Evolutionary conservation across 2,797 vertebrate genomes (phyloP).

Genomic region (Thripadectes ignobilis): DNA sequence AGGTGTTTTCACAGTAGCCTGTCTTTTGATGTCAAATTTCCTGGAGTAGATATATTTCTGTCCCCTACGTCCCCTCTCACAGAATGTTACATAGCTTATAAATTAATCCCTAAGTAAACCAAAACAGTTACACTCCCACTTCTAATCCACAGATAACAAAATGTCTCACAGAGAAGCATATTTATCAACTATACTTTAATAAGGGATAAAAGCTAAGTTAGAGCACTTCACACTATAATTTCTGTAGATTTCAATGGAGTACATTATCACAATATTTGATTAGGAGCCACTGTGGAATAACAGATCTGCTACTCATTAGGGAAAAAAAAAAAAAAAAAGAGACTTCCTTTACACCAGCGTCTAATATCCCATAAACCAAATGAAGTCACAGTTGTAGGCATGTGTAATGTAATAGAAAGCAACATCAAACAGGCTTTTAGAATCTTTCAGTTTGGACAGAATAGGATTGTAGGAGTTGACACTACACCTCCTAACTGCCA

Average conservation of each 20-base stretch:
- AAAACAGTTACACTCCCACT: not conserved
- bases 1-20: not conserved
- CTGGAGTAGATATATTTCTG: not conserved
- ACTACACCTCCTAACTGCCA: not conserved
- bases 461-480: not conserved
- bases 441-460: not conserved
- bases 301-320: not conserved
- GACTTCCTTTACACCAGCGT: not conserved
- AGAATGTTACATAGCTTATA: not conserved
- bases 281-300: not conserved
- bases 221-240: not conserved
- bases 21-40: not conserved
- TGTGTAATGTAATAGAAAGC: fast-evolving
- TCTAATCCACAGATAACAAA: not conserved
- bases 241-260: not conserved
- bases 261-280: not conserved
- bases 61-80: not conserved
- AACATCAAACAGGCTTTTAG: not conserved
- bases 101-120: not conserved
- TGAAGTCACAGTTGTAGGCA: not conserved
- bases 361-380: not conserved
- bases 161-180: not conserved
- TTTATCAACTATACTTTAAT: not conserved
- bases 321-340: not conserved
- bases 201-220: not conserved